Percentiles rank a stretch among this genome's conserved stretches.
Conservation (phyloP, 2,888 invertebrate species). For the Heterodera filipjevi region DNA sequence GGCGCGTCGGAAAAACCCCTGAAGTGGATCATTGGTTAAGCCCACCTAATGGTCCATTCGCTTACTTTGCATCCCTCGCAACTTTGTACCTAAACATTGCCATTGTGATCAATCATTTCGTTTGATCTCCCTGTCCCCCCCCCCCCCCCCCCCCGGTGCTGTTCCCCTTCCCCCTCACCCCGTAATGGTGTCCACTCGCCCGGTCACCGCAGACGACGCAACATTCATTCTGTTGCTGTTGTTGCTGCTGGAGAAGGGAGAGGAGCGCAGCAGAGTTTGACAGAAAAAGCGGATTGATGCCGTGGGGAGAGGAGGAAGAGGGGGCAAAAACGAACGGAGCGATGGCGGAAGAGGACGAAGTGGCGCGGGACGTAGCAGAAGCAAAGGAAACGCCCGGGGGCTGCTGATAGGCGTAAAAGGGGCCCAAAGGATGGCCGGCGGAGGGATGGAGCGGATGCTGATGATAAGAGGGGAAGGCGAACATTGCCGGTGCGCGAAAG, state of each 20-base stretch:
- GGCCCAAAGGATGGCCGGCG: background rate
- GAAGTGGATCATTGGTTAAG: constrained; percentile 18
- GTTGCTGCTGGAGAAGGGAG: constrained; percentile 22
- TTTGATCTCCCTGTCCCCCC: too few relatives aligned
- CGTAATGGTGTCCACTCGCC: constrained; percentile 53
- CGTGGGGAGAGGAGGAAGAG: constrained; percentile 7
- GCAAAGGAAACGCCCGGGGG: background rate
- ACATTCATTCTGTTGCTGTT: constrained; percentile 21
- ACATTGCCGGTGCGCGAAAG: background rate
- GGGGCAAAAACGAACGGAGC: background rate
- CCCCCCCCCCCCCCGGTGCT: too few relatives aligned
- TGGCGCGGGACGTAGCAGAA: background rate
- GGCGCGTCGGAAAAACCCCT: constrained; percentile 59
- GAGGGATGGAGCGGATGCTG: background rate
- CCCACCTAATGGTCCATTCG: background rate
- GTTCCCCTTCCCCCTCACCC: constrained; percentile 30
- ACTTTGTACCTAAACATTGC: constrained; percentile 18
- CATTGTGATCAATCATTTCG: background rate
- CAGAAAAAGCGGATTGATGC: constrained; percentile 1
- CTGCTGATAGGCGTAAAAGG: background rate
- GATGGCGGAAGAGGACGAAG: background rate
- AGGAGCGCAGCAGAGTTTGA: constrained; percentile 19
- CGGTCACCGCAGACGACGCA: constrained; percentile 49
- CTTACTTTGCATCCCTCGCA: constrained; percentile 54
- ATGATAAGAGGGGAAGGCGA: background rate